A percentile compares a stretch with the other conserved stretches of the same genome.
These are phyloP conservation scores for Leptinotarsa tumamoca DNA, from an alignment of 2,888 invertebrate genomes.

Conservation along the genomic window DNA sequence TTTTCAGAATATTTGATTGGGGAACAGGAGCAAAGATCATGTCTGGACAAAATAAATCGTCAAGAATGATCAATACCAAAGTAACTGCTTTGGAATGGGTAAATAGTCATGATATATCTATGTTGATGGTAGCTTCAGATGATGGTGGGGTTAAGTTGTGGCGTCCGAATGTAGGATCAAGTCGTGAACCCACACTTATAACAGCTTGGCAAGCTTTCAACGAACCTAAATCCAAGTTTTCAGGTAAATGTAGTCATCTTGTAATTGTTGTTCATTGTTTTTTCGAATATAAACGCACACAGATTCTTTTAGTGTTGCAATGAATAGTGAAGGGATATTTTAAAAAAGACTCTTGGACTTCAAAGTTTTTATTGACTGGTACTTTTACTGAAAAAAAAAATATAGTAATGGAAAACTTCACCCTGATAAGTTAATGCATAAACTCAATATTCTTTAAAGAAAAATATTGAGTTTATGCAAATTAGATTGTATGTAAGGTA, in stretches of 20 bases:
- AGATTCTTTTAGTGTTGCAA: no score
- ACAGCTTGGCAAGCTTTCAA: slow-evolving; percentile 89
- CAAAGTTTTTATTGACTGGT: no score
- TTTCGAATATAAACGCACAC: no score
- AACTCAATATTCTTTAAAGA: no score
- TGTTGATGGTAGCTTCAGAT: slow-evolving; percentile 82
- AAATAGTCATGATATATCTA: slow-evolving; percentile 84
- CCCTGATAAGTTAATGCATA: no score
- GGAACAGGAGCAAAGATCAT: slow-evolving; percentile 79
- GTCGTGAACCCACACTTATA: slow-evolving; percentile 72
- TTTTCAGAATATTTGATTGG: slow-evolving; percentile 83
- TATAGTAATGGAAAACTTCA: no score
- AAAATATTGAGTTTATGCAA: slow-evolving; percentile 15
- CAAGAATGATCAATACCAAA: slow-evolving; percentile 68
- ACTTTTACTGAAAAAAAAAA: no score
- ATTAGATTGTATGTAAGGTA: slow-evolving; percentile 26
- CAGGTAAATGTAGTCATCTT: slow-evolving; percentile 59
- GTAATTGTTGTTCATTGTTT: neutral
- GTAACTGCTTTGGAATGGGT: slow-evolving; percentile 88
- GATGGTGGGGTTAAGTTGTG: slow-evolving; percentile 83
- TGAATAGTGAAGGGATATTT: no score
- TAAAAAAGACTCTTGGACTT: no score
- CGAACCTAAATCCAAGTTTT: slow-evolving; percentile 63
- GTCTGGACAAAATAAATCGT: slow-evolving; percentile 71
- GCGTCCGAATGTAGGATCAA: slow-evolving; percentile 64